Base-by-base conservation (phyloP, 2,113 vertebrate species). In the Dermatemys mawii region DNA sequence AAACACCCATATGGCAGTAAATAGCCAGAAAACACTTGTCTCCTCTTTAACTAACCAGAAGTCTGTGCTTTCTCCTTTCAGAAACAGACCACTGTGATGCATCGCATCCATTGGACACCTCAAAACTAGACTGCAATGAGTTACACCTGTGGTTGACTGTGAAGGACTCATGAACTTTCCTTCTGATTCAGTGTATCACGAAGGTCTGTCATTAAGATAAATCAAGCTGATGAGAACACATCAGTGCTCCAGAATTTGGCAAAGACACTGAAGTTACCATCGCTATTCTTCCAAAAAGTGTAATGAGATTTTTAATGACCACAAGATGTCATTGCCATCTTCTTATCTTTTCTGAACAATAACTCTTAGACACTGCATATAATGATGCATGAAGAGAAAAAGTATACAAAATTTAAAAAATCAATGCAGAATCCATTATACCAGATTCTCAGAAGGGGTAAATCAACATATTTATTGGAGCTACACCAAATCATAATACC, bases 51-150 rank as follows among this genome's bases (percentile, higher is more conserved):
- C 88, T 24, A 78, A 67, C 75, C 67, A 70, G 4, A 8, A 5
- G 3, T 6, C 53, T 81, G 12, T 55, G 21, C 57, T 81, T 11
- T 85, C 93, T 29, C 3, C 44, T 14, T 78, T 85, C 41, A 90
- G 26, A 26, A 13, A 44, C n/a, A 21, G n/a, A 50, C 6, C 0
- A 0, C 32, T 5, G 14, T 78, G 50, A 41, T 35, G 78, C 19
- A 1, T 87, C 2, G 78, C 19, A 1, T 87, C 2, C 1, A 53
- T 78, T 55, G 35, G 19, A 49, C 29, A 26, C 60, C 27, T 46
- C 3, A 22, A 22, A 70, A 78, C 1, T 51, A 11, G 76, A 93
- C 1, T 2, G 4, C 12, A 70, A 26, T 44, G 29, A 81, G 2
- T 19, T 73, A 49, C 10, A 60, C 9, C 8, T 81, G 4, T 50